Evolutionary conservation across 2,888 invertebrate species (phyloP).

Genomic region (Ariolimax columbianus): DNA sequence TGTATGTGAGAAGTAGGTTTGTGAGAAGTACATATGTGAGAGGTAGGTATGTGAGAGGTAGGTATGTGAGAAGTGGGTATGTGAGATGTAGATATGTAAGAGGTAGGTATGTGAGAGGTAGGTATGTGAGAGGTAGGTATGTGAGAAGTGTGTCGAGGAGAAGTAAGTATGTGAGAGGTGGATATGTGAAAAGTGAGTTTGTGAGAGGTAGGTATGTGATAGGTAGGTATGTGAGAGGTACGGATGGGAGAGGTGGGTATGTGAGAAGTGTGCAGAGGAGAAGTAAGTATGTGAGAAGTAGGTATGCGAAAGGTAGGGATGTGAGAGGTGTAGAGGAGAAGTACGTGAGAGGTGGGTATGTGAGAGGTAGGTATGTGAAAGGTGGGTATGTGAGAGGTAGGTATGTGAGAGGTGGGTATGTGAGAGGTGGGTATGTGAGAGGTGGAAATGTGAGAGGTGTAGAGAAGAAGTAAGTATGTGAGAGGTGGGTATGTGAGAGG

Average conservation of each 20-base stretch:
- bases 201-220: neutral
- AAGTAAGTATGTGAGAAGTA: neutral
- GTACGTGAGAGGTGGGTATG: neutral
- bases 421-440: neutral
- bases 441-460: too few species aligned
- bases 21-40: neutral
- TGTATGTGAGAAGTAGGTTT: neutral
- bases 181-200: neutral
- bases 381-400: neutral
- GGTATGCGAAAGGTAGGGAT: neutral
- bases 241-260: neutral
- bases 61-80: neutral
- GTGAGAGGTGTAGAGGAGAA: neutral
- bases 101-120: neutral
- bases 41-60: neutral
- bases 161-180: neutral
- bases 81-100: neutral
- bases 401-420: neutral
- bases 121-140: neutral
- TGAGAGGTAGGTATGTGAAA: neutral
- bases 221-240: neutral
- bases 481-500: neutral
- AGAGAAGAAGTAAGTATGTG: neutral
- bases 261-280: too few species aligned
- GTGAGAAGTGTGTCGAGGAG: neutral